These are phyloP conservation scores for Apodemus sylvaticus DNA, from an alignment of 2,113 vertebrate genomes.

Conservation along the genomic window DNA sequence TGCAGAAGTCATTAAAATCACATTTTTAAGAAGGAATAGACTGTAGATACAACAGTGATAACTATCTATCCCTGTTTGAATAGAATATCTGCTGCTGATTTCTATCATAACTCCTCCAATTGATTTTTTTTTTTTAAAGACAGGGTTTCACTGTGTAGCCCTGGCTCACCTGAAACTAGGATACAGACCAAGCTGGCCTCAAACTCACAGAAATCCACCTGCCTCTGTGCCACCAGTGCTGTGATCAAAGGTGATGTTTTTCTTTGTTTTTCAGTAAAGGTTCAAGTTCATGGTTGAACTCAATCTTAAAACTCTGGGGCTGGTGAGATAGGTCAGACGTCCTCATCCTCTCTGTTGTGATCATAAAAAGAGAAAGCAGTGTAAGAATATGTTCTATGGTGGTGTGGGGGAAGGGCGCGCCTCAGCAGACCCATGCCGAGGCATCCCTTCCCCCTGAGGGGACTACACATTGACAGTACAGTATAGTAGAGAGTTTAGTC, in stretches of 20 bases:
- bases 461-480: no score
- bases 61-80: background rate
- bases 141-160: background rate
- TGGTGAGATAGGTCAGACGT: background rate
- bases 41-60: background rate
- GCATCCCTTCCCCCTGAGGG: no score
- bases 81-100: background rate
- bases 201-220: background rate
- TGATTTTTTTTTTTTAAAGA: background rate
- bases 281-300: background rate
- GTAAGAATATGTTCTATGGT: no score
- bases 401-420: no score
- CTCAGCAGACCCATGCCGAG: no score
- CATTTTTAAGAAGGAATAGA: background rate
- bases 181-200: background rate
- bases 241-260: background rate
- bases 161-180: background rate
- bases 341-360: background rate
- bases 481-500: no score
- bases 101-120: background rate
- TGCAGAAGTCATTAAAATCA: background rate
- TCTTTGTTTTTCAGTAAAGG: background rate
- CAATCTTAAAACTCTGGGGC: background rate
- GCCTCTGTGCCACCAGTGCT: background rate
- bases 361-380: no score